Evolutionary conservation across 2,888 invertebrate species (phyloP).

Genomic region (Hedychridium roseum): DNA sequence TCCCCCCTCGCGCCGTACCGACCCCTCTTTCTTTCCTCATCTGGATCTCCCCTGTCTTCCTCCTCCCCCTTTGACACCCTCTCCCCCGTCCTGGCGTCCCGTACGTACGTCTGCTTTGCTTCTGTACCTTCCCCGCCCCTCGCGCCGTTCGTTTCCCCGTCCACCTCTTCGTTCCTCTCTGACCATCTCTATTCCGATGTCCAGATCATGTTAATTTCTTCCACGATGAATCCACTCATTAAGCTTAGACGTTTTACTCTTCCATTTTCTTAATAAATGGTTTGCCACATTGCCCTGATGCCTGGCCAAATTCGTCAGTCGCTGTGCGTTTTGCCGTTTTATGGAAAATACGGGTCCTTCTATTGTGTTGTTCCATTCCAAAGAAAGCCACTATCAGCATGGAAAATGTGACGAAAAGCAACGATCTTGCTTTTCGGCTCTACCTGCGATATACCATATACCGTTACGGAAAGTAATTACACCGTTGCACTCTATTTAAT

Average conservation of each 20-base stretch:
- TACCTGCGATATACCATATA: no score
- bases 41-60: conserved; percentile 45
- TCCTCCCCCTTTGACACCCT: conserved; percentile 30
- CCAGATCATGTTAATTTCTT: conserved; percentile 49
- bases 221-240: conserved; percentile 46
- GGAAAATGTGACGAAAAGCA: no score
- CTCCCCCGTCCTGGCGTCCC: conserved; percentile 37
- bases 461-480: no score
- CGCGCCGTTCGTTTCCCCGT: conserved; percentile 20
- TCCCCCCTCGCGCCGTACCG: conserved; percentile 27
- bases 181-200: conserved; percentile 6
- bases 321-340: no score
- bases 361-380: no score
- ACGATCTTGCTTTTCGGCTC: no score
- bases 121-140: conserved; percentile 19
- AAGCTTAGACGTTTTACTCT: conserved; percentile 29
- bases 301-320: no score
- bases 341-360: no score
- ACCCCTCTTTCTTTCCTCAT: conserved; percentile 46
- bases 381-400: no score
- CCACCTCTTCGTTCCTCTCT: conserved; percentile 14
- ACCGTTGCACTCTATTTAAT: no score
- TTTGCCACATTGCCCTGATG: no score
- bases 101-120: conserved; percentile 34
- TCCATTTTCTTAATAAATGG: no score